phyloP scores from a whole-genome alignment of 2,113 vertebrate genomes.

The Gymnobelideus leadbeateri region DNA sequence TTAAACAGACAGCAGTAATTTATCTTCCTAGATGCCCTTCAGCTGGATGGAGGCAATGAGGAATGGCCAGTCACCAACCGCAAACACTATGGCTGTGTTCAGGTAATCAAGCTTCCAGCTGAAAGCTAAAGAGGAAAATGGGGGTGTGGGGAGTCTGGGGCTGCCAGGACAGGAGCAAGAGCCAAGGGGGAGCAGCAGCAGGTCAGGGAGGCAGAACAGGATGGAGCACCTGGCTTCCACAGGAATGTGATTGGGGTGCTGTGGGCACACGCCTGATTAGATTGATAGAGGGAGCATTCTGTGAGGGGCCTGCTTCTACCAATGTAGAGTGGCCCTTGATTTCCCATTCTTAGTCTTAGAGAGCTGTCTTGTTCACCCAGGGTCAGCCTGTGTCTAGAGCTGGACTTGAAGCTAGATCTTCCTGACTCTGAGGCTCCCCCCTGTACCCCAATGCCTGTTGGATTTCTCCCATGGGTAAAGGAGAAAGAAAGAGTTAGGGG shows the following conservation, averaged over 20 bases:
- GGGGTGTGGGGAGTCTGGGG: not conserved
- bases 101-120: not conserved
- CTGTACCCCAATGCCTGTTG: slow-evolving; percentile 69
- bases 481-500: slow-evolving; percentile 59
- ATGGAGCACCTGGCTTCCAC: not conserved
- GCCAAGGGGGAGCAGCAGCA: not conserved
- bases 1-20: not conserved
- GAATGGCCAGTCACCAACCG: not conserved
- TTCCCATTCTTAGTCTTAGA: not conserved
- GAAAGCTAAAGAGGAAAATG: not conserved
- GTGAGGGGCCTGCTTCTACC: not conserved
- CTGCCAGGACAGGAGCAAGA: not conserved
- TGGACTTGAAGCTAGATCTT: slow-evolving; percentile 9
- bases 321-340: too few relatives aligned
- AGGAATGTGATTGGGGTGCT: not conserved
- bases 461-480: slow-evolving; percentile 23
- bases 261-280: not conserved
- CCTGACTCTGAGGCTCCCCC: slow-evolving; percentile 78
- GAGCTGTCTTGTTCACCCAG: not conserved
- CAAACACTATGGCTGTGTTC: not conserved
- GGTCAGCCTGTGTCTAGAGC: not conserved
- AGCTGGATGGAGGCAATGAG: not conserved
- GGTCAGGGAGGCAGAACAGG: not conserved
- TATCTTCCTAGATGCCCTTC: not conserved
- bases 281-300: not conserved